Evolutionary conservation across 1,140 invertebrate species (phyloP).

Genomic region (Nephila pilipes): DNA sequence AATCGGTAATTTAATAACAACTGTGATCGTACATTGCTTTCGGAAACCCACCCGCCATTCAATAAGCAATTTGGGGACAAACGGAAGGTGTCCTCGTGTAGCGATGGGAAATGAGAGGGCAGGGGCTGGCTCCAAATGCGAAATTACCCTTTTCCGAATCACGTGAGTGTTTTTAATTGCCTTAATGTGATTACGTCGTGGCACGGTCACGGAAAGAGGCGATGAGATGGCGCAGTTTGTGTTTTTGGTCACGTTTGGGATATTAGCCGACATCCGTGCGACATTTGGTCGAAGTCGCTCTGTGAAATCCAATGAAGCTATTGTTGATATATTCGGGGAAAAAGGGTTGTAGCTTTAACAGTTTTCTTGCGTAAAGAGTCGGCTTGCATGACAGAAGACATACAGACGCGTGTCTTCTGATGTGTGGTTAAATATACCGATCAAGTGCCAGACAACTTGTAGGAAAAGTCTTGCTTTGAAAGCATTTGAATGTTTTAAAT

Average conservation of each 20-base stretch:
- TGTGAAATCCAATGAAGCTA: neutral
- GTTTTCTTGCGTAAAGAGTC: too few species aligned
- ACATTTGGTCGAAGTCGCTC: neutral
- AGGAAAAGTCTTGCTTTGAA: too few species aligned
- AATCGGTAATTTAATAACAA: constrained; percentile 14
- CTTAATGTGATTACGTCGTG: constrained; percentile 24
- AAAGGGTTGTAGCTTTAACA: neutral
- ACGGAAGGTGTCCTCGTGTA: neutral
- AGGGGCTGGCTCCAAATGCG: neutral
- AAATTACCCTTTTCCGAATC: constrained; percentile 26
- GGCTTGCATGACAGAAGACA: too few species aligned
- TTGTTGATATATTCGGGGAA: neutral
- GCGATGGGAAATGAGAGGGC: neutral
- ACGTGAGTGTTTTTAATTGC: constrained; percentile 42
- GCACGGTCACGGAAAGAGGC: constrained; percentile 17
- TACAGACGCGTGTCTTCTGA: too few species aligned
- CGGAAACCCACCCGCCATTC: constrained; percentile 18
- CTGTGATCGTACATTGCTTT: neutral
- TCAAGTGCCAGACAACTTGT: too few species aligned
- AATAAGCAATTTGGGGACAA: constrained; percentile 8
- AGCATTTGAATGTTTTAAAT: too few species aligned
- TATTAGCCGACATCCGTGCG: constrained; percentile 21
- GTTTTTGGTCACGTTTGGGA: constrained; percentile 2
- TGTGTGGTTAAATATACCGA: too few species aligned
- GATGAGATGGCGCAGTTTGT: neutral